These are phyloP conservation scores for Turnix velox DNA, from an alignment of 2,113 vertebrate species.

Conservation along the genomic window DNA sequence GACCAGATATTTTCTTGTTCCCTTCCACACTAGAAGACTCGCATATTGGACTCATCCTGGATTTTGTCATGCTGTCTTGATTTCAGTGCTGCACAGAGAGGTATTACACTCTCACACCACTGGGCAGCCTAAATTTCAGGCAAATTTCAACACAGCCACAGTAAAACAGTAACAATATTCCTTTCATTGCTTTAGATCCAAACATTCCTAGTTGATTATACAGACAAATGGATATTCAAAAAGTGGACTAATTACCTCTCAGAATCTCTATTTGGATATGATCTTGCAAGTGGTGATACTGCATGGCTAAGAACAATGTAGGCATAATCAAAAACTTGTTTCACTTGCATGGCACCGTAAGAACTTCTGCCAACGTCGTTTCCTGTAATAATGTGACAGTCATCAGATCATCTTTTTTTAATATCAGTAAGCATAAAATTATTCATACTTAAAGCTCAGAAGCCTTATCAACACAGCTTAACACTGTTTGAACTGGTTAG, in stretches of 20 bases:
- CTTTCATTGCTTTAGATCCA: neutral
- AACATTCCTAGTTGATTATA: conserved; percentile 6
- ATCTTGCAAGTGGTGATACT: conserved; percentile 91
- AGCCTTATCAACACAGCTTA: neutral
- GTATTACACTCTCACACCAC: neutral
- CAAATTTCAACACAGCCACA: neutral
- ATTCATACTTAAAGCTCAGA: neutral
- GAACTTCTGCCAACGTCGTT: conserved; percentile 98
- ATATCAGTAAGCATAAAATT: neutral
- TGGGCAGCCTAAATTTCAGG: neutral
- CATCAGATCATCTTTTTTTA: conserved; percentile 33
- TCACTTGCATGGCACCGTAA: conserved; percentile 98
- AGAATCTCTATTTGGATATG: conserved; percentile 91
- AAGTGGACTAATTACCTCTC: conserved; percentile 82
- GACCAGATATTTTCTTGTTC: neutral
- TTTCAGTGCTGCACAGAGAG: neutral
- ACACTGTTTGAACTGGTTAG: neutral
- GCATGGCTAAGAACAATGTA: conserved; percentile 94
- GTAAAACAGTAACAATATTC: neutral
- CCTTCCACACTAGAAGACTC: neutral
- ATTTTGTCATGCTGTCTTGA: neutral
- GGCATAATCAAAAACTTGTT: conserved; percentile 98
- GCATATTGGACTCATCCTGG: neutral
- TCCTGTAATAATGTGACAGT: conserved; percentile 74
- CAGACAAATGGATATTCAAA: conserved; percentile 34